phyloP scores from a whole-genome alignment of 2,797 vertebrate genomes.

The Semotilus atromaculatus region DNA sequence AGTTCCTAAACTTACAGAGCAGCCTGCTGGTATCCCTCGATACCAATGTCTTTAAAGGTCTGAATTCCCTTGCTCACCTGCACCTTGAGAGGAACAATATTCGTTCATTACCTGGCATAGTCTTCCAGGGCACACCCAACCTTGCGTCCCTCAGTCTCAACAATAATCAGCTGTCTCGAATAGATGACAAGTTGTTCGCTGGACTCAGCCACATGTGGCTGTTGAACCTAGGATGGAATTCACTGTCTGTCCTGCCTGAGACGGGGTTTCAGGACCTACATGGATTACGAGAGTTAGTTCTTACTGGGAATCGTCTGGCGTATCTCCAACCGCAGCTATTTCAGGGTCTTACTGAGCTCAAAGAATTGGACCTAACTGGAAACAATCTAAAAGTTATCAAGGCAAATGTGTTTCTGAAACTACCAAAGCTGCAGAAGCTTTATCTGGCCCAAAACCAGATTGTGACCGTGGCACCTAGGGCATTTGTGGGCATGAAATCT shows the following conservation, averaged over 20 bases:
- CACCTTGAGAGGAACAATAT: constrained; percentile 90
- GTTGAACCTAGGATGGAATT: constrained; percentile 95
- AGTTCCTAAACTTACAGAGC: constrained; percentile 92
- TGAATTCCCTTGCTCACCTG: constrained; percentile 84
- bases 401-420: constrained; percentile 87
- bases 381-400: constrained; percentile 90
- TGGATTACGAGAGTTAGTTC: constrained; percentile 86
- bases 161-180: constrained; percentile 87
- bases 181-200: constrained; percentile 89
- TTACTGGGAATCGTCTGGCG: constrained; percentile 90
- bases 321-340: constrained; percentile 93
- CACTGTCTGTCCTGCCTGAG: constrained; percentile 88
- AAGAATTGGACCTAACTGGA: constrained; percentile 90
- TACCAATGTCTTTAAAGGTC: constrained; percentile 84
- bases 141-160: constrained; percentile 89
- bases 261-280: constrained; percentile 85
- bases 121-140: constrained; percentile 86
- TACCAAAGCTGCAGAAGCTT: constrained; percentile 92
- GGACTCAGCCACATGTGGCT: constrained; percentile 92
- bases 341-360: constrained; percentile 87
- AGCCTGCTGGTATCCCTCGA: constrained; percentile 83
- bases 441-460: constrained; percentile 93
- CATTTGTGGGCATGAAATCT: constrained; percentile 91
- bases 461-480: constrained; percentile 83
- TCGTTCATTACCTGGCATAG: constrained; percentile 75